These are phyloP conservation scores for Procavia capensis DNA, from an alignment of 2,113 vertebrate species.

Conservation along the genomic window DNA sequence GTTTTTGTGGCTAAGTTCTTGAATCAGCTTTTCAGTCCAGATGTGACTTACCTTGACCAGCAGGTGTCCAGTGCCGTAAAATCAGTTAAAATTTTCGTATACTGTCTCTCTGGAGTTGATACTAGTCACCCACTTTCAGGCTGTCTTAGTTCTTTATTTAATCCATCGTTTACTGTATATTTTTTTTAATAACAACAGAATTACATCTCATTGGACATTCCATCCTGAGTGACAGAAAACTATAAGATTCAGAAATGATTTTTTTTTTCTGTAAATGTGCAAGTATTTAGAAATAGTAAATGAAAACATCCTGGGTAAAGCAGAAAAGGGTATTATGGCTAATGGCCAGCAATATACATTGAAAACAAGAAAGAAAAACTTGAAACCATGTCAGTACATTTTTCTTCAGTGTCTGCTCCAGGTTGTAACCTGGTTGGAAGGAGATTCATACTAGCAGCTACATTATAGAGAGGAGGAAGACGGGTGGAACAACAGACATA, in stretches of 20 bases:
- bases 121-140: background rate
- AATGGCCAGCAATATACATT: background rate
- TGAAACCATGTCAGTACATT: background rate
- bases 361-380: background rate
- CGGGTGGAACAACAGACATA: background rate
- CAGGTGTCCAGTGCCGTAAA: background rate
- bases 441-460: background rate
- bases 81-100: background rate
- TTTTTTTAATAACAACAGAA: background rate
- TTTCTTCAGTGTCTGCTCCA: background rate
- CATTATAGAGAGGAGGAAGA: background rate
- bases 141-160: background rate
- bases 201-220: background rate
- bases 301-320: background rate
- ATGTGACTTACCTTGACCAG: background rate
- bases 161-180: background rate
- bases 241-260: background rate
- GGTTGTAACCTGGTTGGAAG: background rate
- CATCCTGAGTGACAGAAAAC: background rate
- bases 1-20: background rate
- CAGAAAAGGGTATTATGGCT: background rate
- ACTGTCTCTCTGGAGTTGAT: background rate
- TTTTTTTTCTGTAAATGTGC: background rate
- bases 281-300: conserved; percentile 40
- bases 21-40: background rate